Evolutionary conservation across 2,888 invertebrate species (phyloP), one percentile per base, ranked within the genome.

Genomic region (Oscheius sp.): DNA sequence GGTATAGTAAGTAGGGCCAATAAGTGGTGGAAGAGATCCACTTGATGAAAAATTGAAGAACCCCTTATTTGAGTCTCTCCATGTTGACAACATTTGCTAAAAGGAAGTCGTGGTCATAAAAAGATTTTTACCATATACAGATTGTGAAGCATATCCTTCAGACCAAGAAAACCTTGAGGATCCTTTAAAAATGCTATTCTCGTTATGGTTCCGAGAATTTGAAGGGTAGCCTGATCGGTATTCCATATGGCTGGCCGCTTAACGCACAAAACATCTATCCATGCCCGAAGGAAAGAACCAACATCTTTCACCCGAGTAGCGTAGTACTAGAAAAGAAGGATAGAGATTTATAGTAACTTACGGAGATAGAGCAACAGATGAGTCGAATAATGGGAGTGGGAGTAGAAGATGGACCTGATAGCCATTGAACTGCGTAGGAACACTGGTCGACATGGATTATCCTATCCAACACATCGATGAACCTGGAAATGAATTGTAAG

Each of bases 361-460:
- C 82, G 45, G 79, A 74, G 30, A 84, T 81, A 12, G 73, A 77
- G 14, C 77, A 75, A 59, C 74, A 70, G 45, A 84, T 66, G 50
- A 82, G 68, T n/a, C 74, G 67, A 24, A 82, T 74, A 14, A 82
- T 74, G 2, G 81, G 82, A 17, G 84, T 84, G 0, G 82, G 81
- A 9, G 80, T 74, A 8, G 80, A 72, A 14, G 82, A 78, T 14
- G 80, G 77, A 8, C 82, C 84, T 30, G 72, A 73, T 2, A 84
- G 44, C 68, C 84, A 73, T 63, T 84, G 82, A 14, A 80, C 69
- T 1, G 82, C 82, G 50, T 83, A 84, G 6, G 75, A 69, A 2
- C 77, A 73, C 50, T 82, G 79, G 59, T 85, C 85, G 0, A 82
- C 73, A 69, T 83, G 82, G 28, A 85, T 51, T 9, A 85, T 70